These are phyloP conservation scores for Hyposoter dolosus DNA, from an alignment of 2,888 invertebrate genomes.

Conservation along the genomic window DNA sequence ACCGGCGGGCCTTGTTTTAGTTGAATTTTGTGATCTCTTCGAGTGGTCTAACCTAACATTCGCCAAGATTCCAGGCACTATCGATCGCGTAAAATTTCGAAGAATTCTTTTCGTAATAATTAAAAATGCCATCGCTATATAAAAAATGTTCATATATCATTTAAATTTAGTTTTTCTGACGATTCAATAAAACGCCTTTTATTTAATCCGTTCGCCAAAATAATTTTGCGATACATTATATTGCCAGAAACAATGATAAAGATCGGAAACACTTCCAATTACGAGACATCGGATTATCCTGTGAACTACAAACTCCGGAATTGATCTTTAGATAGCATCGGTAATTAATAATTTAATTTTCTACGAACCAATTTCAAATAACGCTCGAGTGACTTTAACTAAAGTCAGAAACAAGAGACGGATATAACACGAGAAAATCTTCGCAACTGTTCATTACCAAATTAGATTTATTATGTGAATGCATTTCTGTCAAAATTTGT, in stretches of 20 bases:
- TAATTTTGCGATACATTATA: neutral
- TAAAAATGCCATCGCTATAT: no score
- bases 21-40: constrained; percentile 45
- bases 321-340: neutral
- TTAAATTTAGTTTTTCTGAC: no score
- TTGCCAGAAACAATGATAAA: neutral
- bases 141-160: no score
- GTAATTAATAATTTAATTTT: neutral
- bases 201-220: neutral
- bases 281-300: neutral
- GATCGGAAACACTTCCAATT: neutral
- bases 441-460: neutral
- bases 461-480: neutral
- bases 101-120: neutral
- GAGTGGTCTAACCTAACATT: neutral
- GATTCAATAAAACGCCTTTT: no score
- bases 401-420: neutral
- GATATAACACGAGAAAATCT: neutral
- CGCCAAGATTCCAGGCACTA: neutral
- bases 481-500: neutral
- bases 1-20: constrained; percentile 46
- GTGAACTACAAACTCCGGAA: no score
- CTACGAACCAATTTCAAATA: neutral
- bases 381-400: neutral
- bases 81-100: neutral